Base-by-base conservation (phyloP, 2,797 vertebrate species). In the Spinibarbus caldwelli region DNA sequence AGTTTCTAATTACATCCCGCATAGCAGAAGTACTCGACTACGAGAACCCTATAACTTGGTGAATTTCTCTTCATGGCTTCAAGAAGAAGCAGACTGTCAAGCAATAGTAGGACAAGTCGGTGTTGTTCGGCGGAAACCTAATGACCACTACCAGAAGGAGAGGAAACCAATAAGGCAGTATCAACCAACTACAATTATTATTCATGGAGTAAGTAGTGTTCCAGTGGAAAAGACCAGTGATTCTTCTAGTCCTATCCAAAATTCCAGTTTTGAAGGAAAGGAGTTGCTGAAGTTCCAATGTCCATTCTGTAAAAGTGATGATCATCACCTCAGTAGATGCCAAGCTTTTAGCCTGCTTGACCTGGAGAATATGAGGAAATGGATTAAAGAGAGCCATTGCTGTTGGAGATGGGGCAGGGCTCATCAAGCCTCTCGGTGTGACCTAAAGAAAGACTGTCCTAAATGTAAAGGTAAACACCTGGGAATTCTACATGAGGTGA, bases 31-130 rank as follows among this genome's bases (percentile, higher is more conserved):
- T 1, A 59, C n/a, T 19, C 15, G 2, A 19, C 57, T 38, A 64
- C 14, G 41, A 57, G 21, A 57, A 59, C 23, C 49, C 14, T 15
- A 78, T 57, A 14, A 59, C 23, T 7, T 62, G 26, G 2, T 89
- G 67, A 34, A 67, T 70, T 78, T 73, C 11, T 52, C 15, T 49
- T 52, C 36, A n/a, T 49, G 76, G 11, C 64, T 52, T 7, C 11
- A 86, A 81, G 62, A 89, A n/a, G 59, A 64, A 78, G 43, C 91
- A 82, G n/a, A 85, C 26, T 12, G 87, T 59, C 52, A 78, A 59
- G 21, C 31, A 34, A 47, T 0, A 59, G 67, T 66, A 14, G n/a
- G 3, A 31, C 26, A 75, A 34, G 72, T 75, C 0, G 5, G 72
- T 34, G 45, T 19, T 75, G 47, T 34, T 12, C 1, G 2, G 12